Base-by-base conservation (phyloP, 2,113 vertebrate species). In the Limnothrissa miodon region DNA sequence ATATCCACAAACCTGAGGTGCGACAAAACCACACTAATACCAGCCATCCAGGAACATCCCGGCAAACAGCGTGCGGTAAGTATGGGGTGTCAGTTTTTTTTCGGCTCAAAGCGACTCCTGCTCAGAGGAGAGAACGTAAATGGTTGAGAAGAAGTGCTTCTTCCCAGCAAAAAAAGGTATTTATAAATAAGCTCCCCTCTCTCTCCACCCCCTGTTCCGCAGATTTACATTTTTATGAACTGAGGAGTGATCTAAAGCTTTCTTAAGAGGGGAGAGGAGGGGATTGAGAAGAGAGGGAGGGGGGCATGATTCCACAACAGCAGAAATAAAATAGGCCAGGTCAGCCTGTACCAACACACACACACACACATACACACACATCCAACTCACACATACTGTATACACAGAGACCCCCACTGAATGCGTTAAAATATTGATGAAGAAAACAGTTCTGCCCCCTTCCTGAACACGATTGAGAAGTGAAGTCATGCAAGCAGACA, bases 161-260 rank as follows among this genome's bases (percentile, higher is more conserved):
- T 36, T 4, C 33, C 29, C 66, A 19, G 66, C 25, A 56, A 74
- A 74, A 74, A 36, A 74, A 81, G 83, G 83, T 89, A 87, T 87
- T 91, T 88, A 86, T 87, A 88, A 85, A 90, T 87, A 70, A 83
- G 87, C 87, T 86, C 84, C 86, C 84, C 85, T 83, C 79, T 85
- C 80, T 85, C 53, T 79, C 87, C 84, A 74, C 86, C 85, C 85
- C 80, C 85, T 81, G 83, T 83, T 86, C 45, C 79, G 80, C 80
- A 88, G 88, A 93, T 92, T 90, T 91, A 88, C 90, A 93, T 93
- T 92, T 92, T 90, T 87, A 91, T 90, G 87, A 91, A 85, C 46
- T 85, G 85, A 81, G 88, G 89, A 88, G 84, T 90, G 89, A 89
- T 90, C 84, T 90, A 82, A 86, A 88, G 87, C 44, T 81, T 66